Evolutionary conservation across 2,797 vertebrate genomes (phyloP), one percentile per base, ranked within the genome.

Genomic region (Parauchenoglanis punctatus): DNA sequence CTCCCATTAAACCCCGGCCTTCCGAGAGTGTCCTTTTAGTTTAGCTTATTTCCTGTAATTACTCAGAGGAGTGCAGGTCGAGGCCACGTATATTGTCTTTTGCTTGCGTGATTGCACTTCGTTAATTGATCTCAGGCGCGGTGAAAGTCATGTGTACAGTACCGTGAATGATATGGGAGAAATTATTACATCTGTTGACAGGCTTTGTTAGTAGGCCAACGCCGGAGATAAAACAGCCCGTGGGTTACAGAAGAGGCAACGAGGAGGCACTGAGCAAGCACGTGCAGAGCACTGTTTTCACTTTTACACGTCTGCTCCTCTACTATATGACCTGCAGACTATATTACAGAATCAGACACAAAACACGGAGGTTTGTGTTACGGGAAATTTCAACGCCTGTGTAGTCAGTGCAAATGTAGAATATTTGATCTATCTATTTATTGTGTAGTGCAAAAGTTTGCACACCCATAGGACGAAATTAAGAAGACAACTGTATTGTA

Each of bases 31-130:
- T 90, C 86, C 87, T 88, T 70, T 84, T 76, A 31, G 17, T 89
- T 89, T 85, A 61, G 84, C 85, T 83, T 59, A 88, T 89, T 90
- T 90, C 90, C 90, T 89, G 87, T 89, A 89, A 90, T 89, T 89
- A 90, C 86, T 88, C 85, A 67, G 20, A 90, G 83, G 75, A 87
- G 88, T 75, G 31, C 84, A 73, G 87, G 89, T 90, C 58, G 7
- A 75, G 88, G 84, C 88, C 84, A 49, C 5, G 18, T 77, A 67
- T 76, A 59, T 81, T 87, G 89, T 88, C 89, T 49, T 87, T 70
- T 68, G 44, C 83, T 87, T 88, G 88, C 77, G 81, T 84, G 87
- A 86, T 87, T 82, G 63, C 40, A 72, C 40, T 49, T 68, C 44
- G 44, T 87, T 85, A 86, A 88, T 89, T 88, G 84, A 82, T 86